phyloP scores from a whole-genome alignment of 2,888 invertebrate species.

The Nymphalis c-album region DNA sequence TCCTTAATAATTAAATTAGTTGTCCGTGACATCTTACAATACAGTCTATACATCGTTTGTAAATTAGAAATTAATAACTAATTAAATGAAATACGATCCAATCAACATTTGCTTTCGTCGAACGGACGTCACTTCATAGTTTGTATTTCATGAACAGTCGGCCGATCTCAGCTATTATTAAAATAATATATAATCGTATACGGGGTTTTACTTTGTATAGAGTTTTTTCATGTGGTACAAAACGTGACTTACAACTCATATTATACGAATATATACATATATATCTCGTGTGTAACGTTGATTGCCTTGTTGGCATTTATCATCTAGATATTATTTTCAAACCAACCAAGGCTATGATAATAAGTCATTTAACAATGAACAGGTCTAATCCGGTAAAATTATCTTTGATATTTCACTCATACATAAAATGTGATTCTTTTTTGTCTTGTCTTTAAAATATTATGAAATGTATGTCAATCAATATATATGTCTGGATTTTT shows the following conservation, averaged over 20 bases:
- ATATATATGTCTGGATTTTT: conserved; percentile 4
- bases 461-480: too few relatives aligned
- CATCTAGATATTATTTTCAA: neutral
- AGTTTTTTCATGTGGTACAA: neutral
- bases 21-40: too few relatives aligned
- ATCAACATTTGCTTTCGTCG: too few relatives aligned
- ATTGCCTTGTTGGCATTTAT: conserved; percentile 17
- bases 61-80: too few relatives aligned
- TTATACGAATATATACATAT: conserved; percentile 9
- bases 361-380: neutral
- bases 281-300: neutral
- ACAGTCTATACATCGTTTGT: too few relatives aligned
- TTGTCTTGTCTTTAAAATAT: neutral
- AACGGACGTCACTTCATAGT: too few relatives aligned
- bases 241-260: conserved; percentile 16
- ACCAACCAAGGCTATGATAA: neutral
- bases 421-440: neutral
- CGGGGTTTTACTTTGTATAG: conserved; percentile 4
- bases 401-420: neutral
- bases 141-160: neutral
- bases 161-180: neutral
- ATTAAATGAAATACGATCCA: too few relatives aligned
- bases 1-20: too few relatives aligned
- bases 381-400: neutral
- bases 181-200: neutral